Percentiles rank a stretch among this genome's conserved stretches.
phyloP scores from a whole-genome alignment of 2,797 vertebrate genomes.

The Monodelphis domestica region DNA sequence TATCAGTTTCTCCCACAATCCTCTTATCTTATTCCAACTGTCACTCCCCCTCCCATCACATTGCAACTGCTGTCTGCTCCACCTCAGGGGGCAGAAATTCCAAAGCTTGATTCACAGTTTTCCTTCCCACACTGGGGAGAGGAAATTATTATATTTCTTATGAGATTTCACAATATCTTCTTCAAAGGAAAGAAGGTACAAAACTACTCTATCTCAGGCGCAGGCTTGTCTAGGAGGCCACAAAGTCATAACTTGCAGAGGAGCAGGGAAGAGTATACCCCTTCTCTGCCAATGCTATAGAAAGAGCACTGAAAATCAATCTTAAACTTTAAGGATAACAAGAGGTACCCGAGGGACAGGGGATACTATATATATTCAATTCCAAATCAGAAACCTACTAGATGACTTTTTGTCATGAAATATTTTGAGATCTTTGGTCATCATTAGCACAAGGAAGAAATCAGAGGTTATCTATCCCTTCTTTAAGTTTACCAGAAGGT shows the following conservation, averaged over 20 bases:
- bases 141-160: neutral
- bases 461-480: neutral
- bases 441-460: neutral
- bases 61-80: too few species aligned
- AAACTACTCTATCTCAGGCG: neutral
- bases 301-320: neutral
- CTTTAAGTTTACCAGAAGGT: neutral
- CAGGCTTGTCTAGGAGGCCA: too few species aligned
- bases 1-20: too few species aligned
- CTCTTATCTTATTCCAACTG: too few species aligned
- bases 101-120: too few species aligned
- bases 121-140: too few species aligned
- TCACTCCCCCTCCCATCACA: too few species aligned
- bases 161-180: neutral
- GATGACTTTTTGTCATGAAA: neutral
- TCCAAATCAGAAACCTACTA: neutral
- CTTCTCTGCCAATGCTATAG: neutral
- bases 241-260: neutral
- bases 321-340: too few species aligned
- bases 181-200: neutral
- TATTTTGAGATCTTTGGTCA: neutral
- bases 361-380: neutral
- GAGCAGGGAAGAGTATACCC: neutral
- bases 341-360: neutral
- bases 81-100: too few species aligned